Evolutionary conservation across 2,888 invertebrate species (phyloP).

Genomic region (Oeneis ivallda): DNA sequence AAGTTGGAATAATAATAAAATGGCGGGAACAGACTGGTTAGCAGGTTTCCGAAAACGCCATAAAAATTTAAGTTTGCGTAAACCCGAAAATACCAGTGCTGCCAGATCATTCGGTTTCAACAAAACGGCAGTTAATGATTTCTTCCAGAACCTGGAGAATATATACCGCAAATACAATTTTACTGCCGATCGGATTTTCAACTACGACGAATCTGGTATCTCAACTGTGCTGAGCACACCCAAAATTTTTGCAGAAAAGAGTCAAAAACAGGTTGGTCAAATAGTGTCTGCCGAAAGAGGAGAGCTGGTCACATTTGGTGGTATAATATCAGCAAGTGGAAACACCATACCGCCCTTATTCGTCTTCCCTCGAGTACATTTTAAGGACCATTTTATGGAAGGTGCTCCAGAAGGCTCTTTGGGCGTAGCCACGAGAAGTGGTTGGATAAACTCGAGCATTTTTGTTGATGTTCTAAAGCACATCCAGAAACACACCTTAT

Average conservation of each 20-base stretch:
- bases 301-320: constrained; percentile 52
- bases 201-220: constrained; percentile 1
- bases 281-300: constrained; percentile 51
- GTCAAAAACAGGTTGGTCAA: constrained; percentile 47
- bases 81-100: constrained; percentile 45
- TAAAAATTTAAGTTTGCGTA: constrained; percentile 39
- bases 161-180: background rate
- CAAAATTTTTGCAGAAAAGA: constrained; percentile 24
- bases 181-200: background rate
- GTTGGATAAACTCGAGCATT: background rate
- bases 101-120: constrained; percentile 52
- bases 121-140: constrained; percentile 42
- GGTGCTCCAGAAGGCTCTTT: constrained; percentile 40
- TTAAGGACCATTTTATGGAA: constrained; percentile 39
- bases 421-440: constrained; percentile 1
- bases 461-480: background rate
- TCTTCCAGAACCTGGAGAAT: constrained; percentile 22
- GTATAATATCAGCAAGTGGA: constrained; percentile 47
- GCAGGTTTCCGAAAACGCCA: constrained; percentile 43
- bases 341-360: constrained; percentile 52
- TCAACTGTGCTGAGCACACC: constrained; percentile 1
- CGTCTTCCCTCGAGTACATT: constrained; percentile 42
- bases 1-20: constrained; percentile 38
- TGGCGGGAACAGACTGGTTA: constrained; percentile 50
- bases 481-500: background rate